phyloP scores from a whole-genome alignment of 2,888 invertebrate genomes.

The Imbricaverruca yamaguchii region DNA sequence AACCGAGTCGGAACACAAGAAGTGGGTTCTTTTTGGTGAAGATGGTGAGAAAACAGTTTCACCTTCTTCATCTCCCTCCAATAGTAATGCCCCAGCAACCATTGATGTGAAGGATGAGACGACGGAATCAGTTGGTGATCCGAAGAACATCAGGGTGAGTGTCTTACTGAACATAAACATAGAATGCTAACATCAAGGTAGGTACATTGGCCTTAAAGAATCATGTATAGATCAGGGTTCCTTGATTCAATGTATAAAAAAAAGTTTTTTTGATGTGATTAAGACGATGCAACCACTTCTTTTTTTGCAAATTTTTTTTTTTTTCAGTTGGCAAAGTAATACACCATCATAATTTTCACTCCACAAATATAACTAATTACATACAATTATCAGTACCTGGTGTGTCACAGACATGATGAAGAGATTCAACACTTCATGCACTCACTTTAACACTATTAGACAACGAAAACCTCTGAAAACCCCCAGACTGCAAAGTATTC shows the following conservation, averaged over 20 bases:
- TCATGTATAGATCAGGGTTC: background rate
- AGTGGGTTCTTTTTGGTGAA: slow-evolving; percentile 31
- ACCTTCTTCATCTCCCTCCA: background rate
- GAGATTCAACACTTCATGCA: too few species aligned
- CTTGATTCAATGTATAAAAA: background rate
- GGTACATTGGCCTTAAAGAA: background rate
- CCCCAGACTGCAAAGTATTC: too few species aligned
- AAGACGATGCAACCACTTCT: too few species aligned
- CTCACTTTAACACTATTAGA: too few species aligned
- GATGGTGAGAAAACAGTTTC: slow-evolving; percentile 21
- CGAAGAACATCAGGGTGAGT: background rate
- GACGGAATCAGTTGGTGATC: background rate
- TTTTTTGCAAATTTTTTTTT: too few species aligned
- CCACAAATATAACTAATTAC: too few species aligned
- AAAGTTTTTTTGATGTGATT: too few species aligned
- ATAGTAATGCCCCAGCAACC: slow-evolving; percentile 28
- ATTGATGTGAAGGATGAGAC: slow-evolving; percentile 31
- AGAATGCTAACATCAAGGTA: background rate
- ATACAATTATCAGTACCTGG: too few species aligned
- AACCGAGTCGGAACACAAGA: slow-evolving; percentile 20
- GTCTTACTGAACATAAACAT: background rate
- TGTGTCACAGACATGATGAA: too few species aligned
- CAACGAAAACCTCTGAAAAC: too few species aligned
- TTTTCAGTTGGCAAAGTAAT: too few species aligned
- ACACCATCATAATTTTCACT: too few species aligned